Base-by-base conservation (phyloP, 2,888 invertebrate genomes). In the Andrena dorsata region DNA sequence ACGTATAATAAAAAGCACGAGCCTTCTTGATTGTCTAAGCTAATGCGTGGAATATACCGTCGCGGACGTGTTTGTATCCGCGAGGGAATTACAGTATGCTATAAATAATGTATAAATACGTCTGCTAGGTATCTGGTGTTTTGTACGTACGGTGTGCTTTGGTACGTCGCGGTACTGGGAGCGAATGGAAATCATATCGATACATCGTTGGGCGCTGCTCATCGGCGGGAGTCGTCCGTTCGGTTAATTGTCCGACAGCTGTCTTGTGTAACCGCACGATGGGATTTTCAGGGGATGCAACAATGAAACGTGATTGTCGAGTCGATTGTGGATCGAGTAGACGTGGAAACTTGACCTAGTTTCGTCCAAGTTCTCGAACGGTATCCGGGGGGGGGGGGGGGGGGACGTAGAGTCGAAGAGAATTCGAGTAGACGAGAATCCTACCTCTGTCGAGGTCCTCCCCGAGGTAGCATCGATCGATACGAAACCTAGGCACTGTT, bases 1-100 rank as follows among this genome's bases (percentile, higher is more conserved):
- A 81, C 68, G 68, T 80, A 78, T 76, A 82, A 87, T 83, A 86
- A 90, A 89, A 91, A 90, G 82, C 90, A 91, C 91, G 90, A 91
- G 90, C 90, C 90, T 91, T 90, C 78, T 78, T 86, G 90, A 90
- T 91, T 89, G 86, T 90, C 85, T 87, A 85, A 66, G 80, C 82
- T 86, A 87, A 86, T 58, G 64, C 75, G 78, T 76, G 77, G 74
- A 77, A 82, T 83, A 77, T 65, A 77, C 76, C 82, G 53, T 83
- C 63, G 16, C 47, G 49, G 58, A n/a, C 41, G 58, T 63, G 61
- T 30, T 56, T 56, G 41, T 64, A 53, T 65, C 60, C 56, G 63
- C 79, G 66, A 23, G 32, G 61, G 69, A 53, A 23, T 66, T 49
- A 76, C 66, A 56, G 47, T 72, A 72, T 66, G 70, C 23, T 75